Evolutionary conservation across 2,888 invertebrate genomes (phyloP).

Genomic region (Argyresthia goedartella): DNA sequence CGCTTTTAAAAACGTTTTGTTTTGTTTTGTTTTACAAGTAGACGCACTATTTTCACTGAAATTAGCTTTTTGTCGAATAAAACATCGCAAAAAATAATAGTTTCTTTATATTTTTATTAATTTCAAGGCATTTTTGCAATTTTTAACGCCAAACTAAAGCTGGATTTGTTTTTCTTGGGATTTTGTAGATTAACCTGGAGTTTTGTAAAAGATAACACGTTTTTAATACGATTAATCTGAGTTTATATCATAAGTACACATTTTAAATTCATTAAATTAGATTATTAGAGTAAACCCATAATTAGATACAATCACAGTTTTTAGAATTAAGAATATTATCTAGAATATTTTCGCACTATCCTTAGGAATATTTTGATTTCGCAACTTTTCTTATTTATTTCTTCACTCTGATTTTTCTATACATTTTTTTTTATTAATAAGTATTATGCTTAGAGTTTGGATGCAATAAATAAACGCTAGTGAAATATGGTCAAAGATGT

Average conservation of each 20-base stretch:
- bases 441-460: too few species aligned
- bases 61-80: background rate
- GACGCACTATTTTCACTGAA: background rate
- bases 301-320: slow-evolving; percentile 10
- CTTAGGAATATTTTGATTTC: background rate
- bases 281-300: slow-evolving; percentile 11
- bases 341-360: background rate
- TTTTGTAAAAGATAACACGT: background rate
- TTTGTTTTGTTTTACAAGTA: background rate
- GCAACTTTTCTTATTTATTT: background rate
- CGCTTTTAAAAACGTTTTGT: background rate
- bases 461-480: background rate
- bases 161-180: slow-evolving; percentile 13
- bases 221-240: background rate
- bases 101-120: background rate
- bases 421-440: too few species aligned
- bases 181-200: too few species aligned
- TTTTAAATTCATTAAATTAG: slow-evolving; percentile 2
- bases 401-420: too few species aligned
- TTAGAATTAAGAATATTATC: background rate
- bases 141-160: slow-evolving; percentile 15
- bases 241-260: background rate
- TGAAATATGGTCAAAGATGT: background rate
- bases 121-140: slow-evolving; percentile 5
- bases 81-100: background rate